phyloP scores from a whole-genome alignment of 2,797 vertebrate genomes.

The Pangasius sanitwongsei region DNA sequence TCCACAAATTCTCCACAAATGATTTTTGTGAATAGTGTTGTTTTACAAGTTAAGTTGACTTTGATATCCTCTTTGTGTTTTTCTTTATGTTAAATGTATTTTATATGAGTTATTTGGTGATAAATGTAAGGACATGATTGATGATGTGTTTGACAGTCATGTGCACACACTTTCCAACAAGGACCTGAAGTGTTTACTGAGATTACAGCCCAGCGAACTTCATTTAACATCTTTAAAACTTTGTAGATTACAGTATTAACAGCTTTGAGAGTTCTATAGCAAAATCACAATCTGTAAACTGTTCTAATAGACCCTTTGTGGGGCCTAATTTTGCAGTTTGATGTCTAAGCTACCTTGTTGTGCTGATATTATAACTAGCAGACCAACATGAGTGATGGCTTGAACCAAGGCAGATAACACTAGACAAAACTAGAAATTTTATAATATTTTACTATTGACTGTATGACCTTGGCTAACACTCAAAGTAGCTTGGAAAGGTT shows the following conservation, averaged over 20 bases:
- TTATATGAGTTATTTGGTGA: not conserved
- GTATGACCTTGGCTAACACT: not conserved
- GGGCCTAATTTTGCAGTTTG: not conserved
- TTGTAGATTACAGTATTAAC: not conserved
- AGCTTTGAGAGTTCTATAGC: not conserved
- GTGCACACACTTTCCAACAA: too few relatives aligned
- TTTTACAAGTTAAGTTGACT: not conserved
- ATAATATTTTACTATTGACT: not conserved
- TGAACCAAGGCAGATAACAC: not conserved
- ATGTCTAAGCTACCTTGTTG: not conserved
- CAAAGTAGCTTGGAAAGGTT: not conserved
- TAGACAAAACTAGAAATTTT: not conserved
- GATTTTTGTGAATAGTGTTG: not conserved
- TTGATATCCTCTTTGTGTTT: not conserved
- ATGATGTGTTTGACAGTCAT: not conserved
- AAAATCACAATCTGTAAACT: not conserved
- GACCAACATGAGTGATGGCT: not conserved
- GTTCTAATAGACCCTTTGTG: not conserved
- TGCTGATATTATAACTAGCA: not conserved
- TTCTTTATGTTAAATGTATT: not conserved
- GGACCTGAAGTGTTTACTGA: too few relatives aligned
- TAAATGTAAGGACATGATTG: not conserved
- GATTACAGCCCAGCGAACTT: too few relatives aligned
- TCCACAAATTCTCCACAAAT: not conserved
- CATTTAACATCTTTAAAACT: too few relatives aligned